Conservation (phyloP, 2,113 vertebrate genomes). For the Geococcyx californianus region DNA sequence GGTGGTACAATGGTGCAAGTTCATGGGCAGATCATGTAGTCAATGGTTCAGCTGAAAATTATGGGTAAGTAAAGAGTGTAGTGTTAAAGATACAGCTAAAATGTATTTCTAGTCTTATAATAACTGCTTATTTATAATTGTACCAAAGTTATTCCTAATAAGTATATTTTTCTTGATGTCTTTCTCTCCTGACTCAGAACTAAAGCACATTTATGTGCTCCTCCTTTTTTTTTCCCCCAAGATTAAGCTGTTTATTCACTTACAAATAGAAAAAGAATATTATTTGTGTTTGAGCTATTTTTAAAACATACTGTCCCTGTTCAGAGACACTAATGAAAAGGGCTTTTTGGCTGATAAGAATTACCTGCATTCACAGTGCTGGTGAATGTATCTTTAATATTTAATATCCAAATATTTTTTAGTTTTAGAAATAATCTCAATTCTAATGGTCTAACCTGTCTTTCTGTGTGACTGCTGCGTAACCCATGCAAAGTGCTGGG, state of each 20-base stretch:
- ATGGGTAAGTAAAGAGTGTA: conserved; percentile 73
- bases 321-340: not conserved
- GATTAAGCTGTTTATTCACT: not conserved
- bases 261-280: not conserved
- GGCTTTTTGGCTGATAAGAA: not conserved
- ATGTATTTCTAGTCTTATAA: not conserved
- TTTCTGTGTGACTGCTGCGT: not conserved
- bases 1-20: conserved; percentile 80
- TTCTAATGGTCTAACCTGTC: not conserved
- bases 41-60: conserved; percentile 77
- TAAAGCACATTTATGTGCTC: not conserved
- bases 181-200: not conserved
- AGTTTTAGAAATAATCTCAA: not conserved
- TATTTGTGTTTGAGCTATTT: conserved; percentile 11
- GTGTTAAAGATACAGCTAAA: conserved; percentile 17
- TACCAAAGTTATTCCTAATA: not conserved
- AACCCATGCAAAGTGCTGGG: not conserved
- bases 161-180: not conserved
- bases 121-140: not conserved
- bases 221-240: not conserved
- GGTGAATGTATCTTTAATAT: not conserved
- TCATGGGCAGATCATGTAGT: conserved; percentile 79
- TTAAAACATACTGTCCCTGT: not conserved
- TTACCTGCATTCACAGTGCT: not conserved
- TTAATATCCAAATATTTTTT: not conserved